Evolutionary conservation across 2,113 vertebrate species (phyloP).

Genomic region (Mystacornis crossleyi): DNA sequence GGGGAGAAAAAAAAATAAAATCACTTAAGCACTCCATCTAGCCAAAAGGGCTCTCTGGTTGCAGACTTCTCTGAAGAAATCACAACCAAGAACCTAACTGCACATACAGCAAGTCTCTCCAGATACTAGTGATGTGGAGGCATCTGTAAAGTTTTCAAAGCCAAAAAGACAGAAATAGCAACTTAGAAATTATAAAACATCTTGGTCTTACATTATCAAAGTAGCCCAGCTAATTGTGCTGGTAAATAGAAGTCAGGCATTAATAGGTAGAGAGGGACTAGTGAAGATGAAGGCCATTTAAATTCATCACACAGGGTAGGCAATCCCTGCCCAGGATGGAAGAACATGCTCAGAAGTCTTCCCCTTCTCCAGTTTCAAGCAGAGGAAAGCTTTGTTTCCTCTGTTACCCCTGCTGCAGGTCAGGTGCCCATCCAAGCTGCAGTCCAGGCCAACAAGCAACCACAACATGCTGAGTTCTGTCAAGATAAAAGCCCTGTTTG

Average conservation of each 20-base stretch:
- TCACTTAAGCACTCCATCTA: neutral
- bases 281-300: neutral
- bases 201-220: neutral
- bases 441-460: conserved; percentile 2
- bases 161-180: neutral
- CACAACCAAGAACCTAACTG: neutral
- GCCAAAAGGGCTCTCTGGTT: neutral
- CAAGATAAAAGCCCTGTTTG: neutral
- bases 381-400: conserved; percentile 3
- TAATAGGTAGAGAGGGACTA: neutral
- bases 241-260: neutral
- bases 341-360: neutral
- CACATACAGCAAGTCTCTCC: neutral
- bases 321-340: neutral
- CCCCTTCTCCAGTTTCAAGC: neutral
- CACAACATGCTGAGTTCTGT: conserved; percentile 16
- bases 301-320: neutral
- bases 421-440: conserved; percentile 18
- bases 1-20: neutral
- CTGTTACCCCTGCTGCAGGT: neutral
- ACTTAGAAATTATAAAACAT: neutral
- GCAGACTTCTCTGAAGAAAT: neutral
- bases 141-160: neutral
- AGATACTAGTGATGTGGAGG: neutral
- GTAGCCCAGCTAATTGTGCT: neutral